Evolutionary conservation across 2,113 vertebrate genomes (phyloP).

Genomic region (Erpornis zantholeuca): DNA sequence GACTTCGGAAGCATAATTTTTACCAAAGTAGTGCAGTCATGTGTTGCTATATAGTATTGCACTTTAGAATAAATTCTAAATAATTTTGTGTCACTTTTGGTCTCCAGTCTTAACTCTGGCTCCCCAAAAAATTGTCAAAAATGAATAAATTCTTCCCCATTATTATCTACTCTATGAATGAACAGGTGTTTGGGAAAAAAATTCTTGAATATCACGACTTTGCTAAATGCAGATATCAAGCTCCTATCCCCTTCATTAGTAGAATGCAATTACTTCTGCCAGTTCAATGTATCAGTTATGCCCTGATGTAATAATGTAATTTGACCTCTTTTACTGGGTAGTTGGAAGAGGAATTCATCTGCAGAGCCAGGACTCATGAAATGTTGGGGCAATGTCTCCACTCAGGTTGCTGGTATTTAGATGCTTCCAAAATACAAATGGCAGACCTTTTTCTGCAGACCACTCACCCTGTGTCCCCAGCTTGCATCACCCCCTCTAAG

Average conservation of each 20-base stretch:
- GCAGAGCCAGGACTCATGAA: background rate
- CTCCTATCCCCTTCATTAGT: background rate
- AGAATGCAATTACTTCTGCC: background rate
- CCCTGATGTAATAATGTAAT: background rate
- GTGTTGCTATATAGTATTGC: background rate
- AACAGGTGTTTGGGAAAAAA: background rate
- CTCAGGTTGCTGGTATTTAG: background rate
- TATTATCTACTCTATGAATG: background rate
- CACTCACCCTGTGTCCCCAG: accelerated
- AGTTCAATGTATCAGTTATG: background rate
- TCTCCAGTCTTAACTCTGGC: background rate
- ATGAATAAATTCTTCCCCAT: background rate
- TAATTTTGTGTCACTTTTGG: background rate
- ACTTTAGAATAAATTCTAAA: background rate
- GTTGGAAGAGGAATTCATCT: background rate
- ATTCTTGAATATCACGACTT: background rate
- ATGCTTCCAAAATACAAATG: background rate
- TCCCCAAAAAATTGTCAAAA: background rate
- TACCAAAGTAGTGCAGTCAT: background rate
- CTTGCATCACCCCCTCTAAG: background rate
- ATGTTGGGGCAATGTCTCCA: background rate
- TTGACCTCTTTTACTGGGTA: background rate
- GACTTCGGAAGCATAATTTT: background rate
- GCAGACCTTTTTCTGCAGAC: background rate
- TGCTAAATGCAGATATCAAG: background rate